Percentiles rank a stretch among this genome's conserved stretches.
phyloP scores from a whole-genome alignment of 2,113 vertebrate genomes.

The Nothocercus julius region DNA sequence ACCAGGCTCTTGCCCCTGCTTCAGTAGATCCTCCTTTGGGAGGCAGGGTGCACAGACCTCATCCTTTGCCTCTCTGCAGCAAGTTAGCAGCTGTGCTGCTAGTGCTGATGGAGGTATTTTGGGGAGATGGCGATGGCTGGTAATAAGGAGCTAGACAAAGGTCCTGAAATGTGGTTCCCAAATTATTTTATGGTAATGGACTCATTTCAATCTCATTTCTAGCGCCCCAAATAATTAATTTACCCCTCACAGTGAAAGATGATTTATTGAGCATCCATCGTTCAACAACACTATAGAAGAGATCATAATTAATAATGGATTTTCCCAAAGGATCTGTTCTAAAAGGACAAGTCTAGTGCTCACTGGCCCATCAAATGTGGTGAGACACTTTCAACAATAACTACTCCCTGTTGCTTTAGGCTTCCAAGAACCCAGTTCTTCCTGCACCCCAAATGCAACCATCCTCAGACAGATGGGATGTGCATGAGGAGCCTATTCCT shows the following conservation, averaged over 20 bases:
- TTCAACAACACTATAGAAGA: neutral
- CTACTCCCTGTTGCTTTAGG: slow-evolving; percentile 18
- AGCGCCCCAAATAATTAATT: neutral
- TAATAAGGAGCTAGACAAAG: neutral
- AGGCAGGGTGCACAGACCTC: neutral
- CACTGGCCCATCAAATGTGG: slow-evolving; percentile 1
- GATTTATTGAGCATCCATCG: slow-evolving; percentile 5
- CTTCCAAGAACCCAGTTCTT: neutral
- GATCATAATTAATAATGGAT: slow-evolving; percentile 43
- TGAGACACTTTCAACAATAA: slow-evolving; percentile 13
- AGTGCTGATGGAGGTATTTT: neutral
- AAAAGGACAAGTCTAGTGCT: slow-evolving; percentile 39
- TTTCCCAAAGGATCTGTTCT: slow-evolving; percentile 36
- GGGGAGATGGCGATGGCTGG: neutral
- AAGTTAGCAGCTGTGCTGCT: neutral
- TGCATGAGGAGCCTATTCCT: neutral
- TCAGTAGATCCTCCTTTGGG: neutral
- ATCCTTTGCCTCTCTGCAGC: neutral
- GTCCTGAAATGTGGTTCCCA: neutral
- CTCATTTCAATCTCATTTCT: neutral
- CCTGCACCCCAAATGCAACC: neutral
- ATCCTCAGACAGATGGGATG: neutral
- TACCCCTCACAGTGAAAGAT: neutral
- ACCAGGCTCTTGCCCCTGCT: neutral
- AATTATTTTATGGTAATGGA: neutral